Percentiles rank a stretch among this genome's conserved stretches.
phyloP scores from a whole-genome alignment of 2,888 invertebrate species.

The Vanessa cardui region DNA sequence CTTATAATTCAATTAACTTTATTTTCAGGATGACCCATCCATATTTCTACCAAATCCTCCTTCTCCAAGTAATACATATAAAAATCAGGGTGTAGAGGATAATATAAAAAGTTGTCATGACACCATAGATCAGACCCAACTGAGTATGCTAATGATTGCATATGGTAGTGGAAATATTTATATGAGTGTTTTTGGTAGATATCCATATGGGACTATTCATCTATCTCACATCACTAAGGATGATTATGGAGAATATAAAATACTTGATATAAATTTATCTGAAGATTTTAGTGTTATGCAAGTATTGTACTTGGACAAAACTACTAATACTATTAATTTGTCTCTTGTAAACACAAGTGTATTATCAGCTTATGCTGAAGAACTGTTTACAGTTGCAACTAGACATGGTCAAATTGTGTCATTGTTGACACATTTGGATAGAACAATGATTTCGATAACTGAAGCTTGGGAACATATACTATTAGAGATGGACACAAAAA shows the following conservation, averaged over 20 bases:
- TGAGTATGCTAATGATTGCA: conserved; percentile 91
- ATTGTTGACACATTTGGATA: conserved; percentile 87
- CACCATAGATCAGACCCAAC: conserved; percentile 81
- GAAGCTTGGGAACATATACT: conserved; percentile 98
- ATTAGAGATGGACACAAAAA: conserved; percentile 96
- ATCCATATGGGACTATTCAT: conserved; percentile 88
- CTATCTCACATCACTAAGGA: conserved; percentile 81
- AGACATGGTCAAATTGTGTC: conserved; percentile 89
- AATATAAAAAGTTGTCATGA: conserved; percentile 83
- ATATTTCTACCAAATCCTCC: conserved; percentile 83
- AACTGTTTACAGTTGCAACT: conserved; percentile 87
- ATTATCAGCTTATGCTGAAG: conserved; percentile 85
- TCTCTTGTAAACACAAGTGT: conserved; percentile 83
- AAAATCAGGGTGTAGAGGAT: conserved; percentile 79
- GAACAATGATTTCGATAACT: conserved; percentile 90
- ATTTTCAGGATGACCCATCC: conserved; percentile 73
- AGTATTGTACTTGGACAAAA: conserved; percentile 82
- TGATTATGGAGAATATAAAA: conserved; percentile 81
- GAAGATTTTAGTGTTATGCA: conserved; percentile 88
- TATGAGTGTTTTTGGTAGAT: conserved; percentile 92
- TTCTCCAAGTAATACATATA: conserved; percentile 78
- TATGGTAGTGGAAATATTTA: conserved; percentile 88
- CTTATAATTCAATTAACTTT: neutral
- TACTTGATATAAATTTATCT: conserved; percentile 86
- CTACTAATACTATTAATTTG: conserved; percentile 71